Evolutionary conservation across 2,113 vertebrate species (phyloP), one percentile per base, ranked within the genome.

Genomic region (Shinisaurus crocodilurus): DNA sequence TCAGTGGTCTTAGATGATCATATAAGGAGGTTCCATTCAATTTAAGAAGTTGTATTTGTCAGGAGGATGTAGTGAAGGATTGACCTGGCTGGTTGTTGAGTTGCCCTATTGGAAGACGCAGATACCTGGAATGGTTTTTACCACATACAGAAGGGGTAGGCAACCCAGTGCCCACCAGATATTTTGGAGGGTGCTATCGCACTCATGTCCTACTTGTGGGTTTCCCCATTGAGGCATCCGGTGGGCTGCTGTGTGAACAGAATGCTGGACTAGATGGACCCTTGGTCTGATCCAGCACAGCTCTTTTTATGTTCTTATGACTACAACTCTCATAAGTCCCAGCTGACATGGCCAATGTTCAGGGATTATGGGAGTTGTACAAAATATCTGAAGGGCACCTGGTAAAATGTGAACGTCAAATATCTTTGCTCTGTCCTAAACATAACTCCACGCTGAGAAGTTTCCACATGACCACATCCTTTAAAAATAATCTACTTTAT

Each of bases 401-500:
- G 12, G 72, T 43, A 43, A 76, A 76, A 60, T 60, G 37, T 32
- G 54, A 87, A 87, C 3, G 50, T 77, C 23, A 85, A 63, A 69
- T 75, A 70, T 27, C 18, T 57, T 45, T 86, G 32, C 6, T 93
- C 60, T 60, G 34, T 77, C 85, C 9, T 76, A 75, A 91, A 95
- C 27, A 50, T 37, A 77, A 43, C 88, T 90, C 92, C 60, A 16
- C 34, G 1, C 16, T 1, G 0, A 90, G 82, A 92, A 93, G 29
- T 88, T 43, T 88, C 37, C 45, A 88, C 87, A 94, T 60, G 91
- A 91, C 93, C 23, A 0, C 77, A 57, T 45, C 65, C 72, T 88
- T 96, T 91, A 92, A 95, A 96, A 96, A 96, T 94, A 96, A 93
- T 92, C 86, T 34, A 89, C 45, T 79, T 91, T 93, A 89, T 94